Evolutionary conservation across 1,140 invertebrate genomes (phyloP), one percentile per base, ranked within the genome.

Genomic region (Bombus superbus): DNA sequence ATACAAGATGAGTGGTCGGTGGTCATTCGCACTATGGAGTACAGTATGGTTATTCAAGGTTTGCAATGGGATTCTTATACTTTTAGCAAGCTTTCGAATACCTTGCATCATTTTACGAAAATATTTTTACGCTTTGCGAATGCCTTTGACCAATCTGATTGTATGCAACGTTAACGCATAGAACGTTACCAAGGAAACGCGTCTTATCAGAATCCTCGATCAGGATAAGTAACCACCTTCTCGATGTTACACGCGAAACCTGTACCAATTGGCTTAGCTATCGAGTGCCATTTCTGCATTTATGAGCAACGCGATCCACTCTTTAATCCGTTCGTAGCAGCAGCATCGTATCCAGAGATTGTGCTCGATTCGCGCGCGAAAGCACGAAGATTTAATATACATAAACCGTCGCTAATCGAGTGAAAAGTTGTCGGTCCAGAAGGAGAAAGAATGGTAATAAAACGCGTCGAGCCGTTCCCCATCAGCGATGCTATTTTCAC

Each of bases 401-500:
- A 18, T 47, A 47, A 82, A 76, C 44, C 57, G 40, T n/a, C 32
- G 62, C 72, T 73, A 59, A 71, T 75, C 66, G 68, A 68, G 32
- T 57, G 75, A 84, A 79, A 80, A 87, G 81, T 86, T 72, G 84
- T 40, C 79, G 10, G 44, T 71, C 66, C 38, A 76, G 62, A 57
- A 66, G 74, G 2, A 71, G 66, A 40, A 68, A 76, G 25, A 78
- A 53, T 15, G 40, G 53, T 44, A 25, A 44, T 32, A 76, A 32
- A 47, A 9, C 69, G 77, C 40, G 85, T 32, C 77, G 64, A 11
- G 75, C 44, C 59, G 72, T 82, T 82, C 64, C 79, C 28, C 35
- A 62, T 66, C 47, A 38, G 32, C 42, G 73, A 35, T 53, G 35
- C 15, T 25, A 72, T 88, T 90, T 90, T 90, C 88, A 81, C 83